phyloP scores from a whole-genome alignment of 2,888 invertebrate species.

The Emmelina monodactyla region DNA sequence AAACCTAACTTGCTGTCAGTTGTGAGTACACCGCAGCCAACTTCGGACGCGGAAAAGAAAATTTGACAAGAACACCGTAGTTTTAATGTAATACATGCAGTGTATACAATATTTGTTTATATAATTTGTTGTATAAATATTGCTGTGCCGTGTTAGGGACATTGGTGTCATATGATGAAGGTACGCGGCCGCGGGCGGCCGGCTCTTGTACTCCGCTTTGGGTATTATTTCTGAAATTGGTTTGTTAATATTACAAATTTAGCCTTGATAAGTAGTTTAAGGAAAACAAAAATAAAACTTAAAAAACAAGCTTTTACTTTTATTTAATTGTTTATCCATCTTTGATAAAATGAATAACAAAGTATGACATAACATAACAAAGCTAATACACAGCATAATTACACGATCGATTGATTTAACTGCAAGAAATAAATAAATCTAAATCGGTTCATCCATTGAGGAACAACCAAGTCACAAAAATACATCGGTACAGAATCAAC shows the following conservation, averaged over 20 bases:
- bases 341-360: too few relatives aligned
- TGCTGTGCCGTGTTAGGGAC: conserved; percentile 24
- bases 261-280: too few relatives aligned
- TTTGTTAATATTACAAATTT: background rate
- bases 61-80: background rate
- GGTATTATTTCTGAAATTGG: conserved; percentile 5
- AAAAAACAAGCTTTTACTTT: too few relatives aligned
- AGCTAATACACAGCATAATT: too few relatives aligned
- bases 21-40: background rate
- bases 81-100: conserved; percentile 5
- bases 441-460: too few relatives aligned
- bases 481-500: too few relatives aligned
- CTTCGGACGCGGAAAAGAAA: background rate
- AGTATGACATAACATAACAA: too few relatives aligned
- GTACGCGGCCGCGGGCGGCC: conserved; percentile 11
- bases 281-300: too few relatives aligned
- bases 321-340: too few relatives aligned
- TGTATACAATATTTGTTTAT: conserved; percentile 12
- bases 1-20: background rate
- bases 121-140: conserved; percentile 18
- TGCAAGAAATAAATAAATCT: too few relatives aligned
- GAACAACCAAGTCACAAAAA: too few relatives aligned
- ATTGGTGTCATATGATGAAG: conserved; percentile 21
- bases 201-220: conserved; percentile 9
- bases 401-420: too few relatives aligned